Conservation (phyloP, 2,888 invertebrate species). For the Plebejus anna region DNA sequence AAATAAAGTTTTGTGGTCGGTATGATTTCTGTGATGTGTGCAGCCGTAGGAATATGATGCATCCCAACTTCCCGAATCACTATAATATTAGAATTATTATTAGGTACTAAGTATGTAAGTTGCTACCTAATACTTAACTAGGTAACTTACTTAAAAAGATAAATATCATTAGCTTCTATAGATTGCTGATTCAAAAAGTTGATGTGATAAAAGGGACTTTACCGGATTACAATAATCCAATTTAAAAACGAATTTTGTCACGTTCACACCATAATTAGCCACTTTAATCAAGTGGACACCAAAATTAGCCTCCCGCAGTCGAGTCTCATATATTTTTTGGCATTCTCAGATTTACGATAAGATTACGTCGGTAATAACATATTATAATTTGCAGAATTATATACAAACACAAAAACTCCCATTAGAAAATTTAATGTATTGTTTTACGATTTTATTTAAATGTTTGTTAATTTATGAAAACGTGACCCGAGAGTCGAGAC, state of each 20-base stretch:
- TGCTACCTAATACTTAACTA: no score
- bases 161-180: no score
- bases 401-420: not conserved
- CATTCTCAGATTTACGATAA: not conserved
- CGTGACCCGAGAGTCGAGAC: not conserved
- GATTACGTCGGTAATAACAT: not conserved
- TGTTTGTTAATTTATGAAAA: not conserved
- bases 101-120: no score
- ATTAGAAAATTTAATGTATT: not conserved
- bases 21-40: no score
- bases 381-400: not conserved
- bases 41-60: no score
- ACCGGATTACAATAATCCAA: not conserved
- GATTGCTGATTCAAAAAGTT: no score
- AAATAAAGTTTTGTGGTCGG: no score
- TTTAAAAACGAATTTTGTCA: not conserved
- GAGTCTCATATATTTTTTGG: not conserved
- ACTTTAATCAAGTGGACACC: not conserved
- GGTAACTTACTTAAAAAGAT: no score
- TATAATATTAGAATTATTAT: no score
- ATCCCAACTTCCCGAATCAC: no score
- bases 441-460: conserved; percentile 5
- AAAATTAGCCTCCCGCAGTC: not conserved
- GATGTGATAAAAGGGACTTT: not conserved
- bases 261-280: not conserved